phyloP scores from a whole-genome alignment of 2,113 vertebrate genomes.

The Heloderma charlesbogerti region DNA sequence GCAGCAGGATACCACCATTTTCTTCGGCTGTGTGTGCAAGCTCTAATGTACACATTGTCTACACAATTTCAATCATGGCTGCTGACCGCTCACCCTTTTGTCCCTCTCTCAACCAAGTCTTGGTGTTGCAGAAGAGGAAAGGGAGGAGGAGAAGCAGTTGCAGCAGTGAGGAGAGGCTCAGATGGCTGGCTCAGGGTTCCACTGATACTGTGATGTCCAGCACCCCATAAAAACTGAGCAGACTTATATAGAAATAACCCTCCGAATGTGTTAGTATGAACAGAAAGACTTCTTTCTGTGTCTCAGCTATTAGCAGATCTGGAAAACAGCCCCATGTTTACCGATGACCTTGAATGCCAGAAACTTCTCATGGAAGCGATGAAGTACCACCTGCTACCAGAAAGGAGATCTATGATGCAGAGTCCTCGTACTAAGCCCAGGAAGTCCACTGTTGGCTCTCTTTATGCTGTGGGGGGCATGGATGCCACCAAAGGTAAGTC shows the following conservation, averaged over 20 bases:
- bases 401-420: constrained; percentile 93
- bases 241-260: not conserved
- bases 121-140: not conserved
- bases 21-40: not conserved
- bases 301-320: constrained; percentile 92
- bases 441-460: constrained; percentile 96
- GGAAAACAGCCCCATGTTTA: constrained; percentile 96
- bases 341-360: constrained; percentile 93
- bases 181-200: not conserved
- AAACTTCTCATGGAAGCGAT: constrained; percentile 98
- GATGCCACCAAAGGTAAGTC: constrained; percentile 91
- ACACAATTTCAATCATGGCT: too few species aligned
- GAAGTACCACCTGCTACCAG: constrained; percentile 97
- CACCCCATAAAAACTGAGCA: not conserved
- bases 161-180: not conserved
- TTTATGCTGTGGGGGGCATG: constrained; percentile 97
- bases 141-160: not conserved
- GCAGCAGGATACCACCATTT: not conserved
- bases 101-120: not conserved
- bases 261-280: not conserved
- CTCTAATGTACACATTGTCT: too few species aligned
- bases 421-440: constrained; percentile 95
- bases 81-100: not conserved
- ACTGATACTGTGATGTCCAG: not conserved
- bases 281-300: constrained; percentile 1